Percentiles rank a stretch among this genome's conserved stretches.
Evolutionary conservation across 2,113 vertebrate genomes (phyloP).

Genomic region (Mesocricetus auratus): DNA sequence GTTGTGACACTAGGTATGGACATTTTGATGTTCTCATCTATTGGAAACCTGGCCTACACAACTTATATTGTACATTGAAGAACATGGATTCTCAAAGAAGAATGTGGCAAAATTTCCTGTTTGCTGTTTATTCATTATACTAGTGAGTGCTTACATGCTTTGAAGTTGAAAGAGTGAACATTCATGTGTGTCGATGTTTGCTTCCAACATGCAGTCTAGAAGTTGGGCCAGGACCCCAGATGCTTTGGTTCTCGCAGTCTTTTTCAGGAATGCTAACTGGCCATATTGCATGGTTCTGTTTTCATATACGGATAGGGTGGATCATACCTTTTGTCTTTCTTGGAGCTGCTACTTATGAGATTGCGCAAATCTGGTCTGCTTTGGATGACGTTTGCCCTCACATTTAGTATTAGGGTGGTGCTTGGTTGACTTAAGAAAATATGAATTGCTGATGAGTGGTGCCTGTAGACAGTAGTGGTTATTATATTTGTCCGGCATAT

Average conservation of each 20-base stretch:
- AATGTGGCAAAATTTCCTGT: neutral
- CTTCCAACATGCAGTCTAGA: neutral
- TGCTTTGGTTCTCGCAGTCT: neutral
- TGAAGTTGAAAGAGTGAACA: neutral
- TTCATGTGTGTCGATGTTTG: neutral
- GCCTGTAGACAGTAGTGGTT: neutral
- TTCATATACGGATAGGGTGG: neutral
- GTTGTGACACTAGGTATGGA: neutral
- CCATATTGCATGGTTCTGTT: neutral
- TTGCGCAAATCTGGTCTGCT: neutral
- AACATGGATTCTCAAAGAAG: neutral
- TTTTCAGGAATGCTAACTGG: neutral
- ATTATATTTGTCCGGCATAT: neutral
- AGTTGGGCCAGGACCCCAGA: neutral
- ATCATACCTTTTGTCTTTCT: neutral
- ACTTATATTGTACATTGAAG: neutral
- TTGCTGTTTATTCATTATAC: neutral
- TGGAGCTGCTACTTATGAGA: neutral
- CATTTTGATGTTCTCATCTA: neutral
- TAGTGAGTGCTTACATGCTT: neutral
- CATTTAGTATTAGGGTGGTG: neutral
- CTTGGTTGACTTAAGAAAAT: neutral
- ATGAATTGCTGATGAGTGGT: neutral
- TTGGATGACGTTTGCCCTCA: neutral
- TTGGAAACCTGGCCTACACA: neutral